Conservation (phyloP, 2,113 vertebrate species). For the Anseranas semipalmata region DNA sequence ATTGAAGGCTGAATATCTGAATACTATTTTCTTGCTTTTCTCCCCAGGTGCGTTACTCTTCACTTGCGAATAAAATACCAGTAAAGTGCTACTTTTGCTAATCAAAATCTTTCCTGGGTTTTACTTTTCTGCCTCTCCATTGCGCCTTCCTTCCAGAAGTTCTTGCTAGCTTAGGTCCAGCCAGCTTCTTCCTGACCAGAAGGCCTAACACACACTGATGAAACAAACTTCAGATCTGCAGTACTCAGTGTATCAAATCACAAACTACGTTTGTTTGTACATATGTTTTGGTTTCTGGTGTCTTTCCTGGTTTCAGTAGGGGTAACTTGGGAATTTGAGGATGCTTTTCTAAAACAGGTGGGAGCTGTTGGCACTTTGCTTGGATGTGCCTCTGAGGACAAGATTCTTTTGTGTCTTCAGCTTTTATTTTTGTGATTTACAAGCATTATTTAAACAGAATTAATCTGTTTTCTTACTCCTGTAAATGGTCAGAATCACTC, state of each 20-base stretch:
- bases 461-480: background rate
- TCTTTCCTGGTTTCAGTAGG: background rate
- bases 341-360: background rate
- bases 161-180: background rate
- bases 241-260: background rate
- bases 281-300: background rate
- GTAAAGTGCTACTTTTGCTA: fast-evolving
- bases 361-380: background rate
- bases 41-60: background rate
- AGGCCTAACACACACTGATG: background rate
- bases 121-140: background rate
- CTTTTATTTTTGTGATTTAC: background rate
- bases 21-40: background rate
- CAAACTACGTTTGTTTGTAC: background rate
- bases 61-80: background rate
- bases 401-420: background rate
- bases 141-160: background rate
- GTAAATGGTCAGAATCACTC: background rate
- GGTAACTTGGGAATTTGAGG: background rate
- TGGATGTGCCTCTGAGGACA: background rate
- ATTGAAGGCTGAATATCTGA: background rate
- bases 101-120: background rate
- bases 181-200: background rate
- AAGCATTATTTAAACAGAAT: background rate
- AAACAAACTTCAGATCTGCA: background rate